Conservation (phyloP, 2,888 invertebrate genomes). For the Lottia scabra region DNA sequence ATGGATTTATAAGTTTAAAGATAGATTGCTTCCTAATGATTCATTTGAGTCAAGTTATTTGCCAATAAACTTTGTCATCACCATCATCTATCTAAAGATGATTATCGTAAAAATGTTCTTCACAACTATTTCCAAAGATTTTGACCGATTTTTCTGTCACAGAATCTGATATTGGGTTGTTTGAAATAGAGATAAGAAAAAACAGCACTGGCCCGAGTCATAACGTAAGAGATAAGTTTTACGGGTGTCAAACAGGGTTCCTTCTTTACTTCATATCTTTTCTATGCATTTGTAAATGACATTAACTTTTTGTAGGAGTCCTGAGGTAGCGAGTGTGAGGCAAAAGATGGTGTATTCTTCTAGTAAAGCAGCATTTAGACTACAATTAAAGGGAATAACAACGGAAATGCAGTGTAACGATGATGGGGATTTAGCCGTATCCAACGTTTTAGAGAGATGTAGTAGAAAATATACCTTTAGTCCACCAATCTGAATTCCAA, state of each 20-base stretch:
- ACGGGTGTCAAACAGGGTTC: too few species aligned
- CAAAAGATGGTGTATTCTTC: constrained; percentile 85
- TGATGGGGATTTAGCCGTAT: constrained; percentile 78
- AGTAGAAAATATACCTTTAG: constrained; percentile 42
- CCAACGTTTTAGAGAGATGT: constrained; percentile 55
- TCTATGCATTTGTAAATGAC: too few species aligned
- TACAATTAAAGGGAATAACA: constrained; percentile 95
- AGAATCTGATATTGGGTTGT: too few species aligned
- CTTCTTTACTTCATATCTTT: too few species aligned
- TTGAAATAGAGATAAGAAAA: too few species aligned
- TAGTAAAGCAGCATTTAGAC: constrained; percentile 98
- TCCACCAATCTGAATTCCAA: neutral
- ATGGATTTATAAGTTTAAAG: neutral
- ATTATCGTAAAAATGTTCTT: too few species aligned
- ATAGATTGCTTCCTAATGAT: neutral
- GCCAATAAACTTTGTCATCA: too few species aligned
- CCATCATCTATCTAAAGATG: too few species aligned
- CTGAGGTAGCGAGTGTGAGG: constrained; percentile 83
- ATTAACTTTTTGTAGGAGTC: constrained; percentile 29
- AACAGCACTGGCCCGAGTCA: too few species aligned
- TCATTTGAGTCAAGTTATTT: neutral
- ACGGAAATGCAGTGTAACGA: constrained; percentile 97
- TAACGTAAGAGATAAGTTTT: too few species aligned
- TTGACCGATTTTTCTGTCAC: too few species aligned
- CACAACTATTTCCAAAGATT: too few species aligned